Conservation (phyloP, 92 coral and sea anemone genomes). For the Anthopleura xanthogrammica region DNA sequence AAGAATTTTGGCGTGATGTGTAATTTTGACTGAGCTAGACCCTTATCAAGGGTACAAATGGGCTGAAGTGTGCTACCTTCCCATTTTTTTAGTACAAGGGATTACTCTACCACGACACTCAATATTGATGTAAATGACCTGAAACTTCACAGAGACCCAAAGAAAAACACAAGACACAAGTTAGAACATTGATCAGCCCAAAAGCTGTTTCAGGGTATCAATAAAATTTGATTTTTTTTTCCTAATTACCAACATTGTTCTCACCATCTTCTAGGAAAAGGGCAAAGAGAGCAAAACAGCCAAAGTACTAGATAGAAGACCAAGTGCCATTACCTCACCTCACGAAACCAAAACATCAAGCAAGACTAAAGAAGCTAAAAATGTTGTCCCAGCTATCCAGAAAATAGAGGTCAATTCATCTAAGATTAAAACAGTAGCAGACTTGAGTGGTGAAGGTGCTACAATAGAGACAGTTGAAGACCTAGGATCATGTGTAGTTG, state of each 20-base stretch:
- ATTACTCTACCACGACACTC: too few relatives aligned
- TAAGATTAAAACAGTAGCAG: constrained; percentile 43
- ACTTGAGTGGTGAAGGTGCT: constrained; percentile 51
- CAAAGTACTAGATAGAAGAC: constrained; percentile 50
- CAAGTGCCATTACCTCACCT: constrained; percentile 52
- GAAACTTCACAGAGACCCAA: too few relatives aligned
- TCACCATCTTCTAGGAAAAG: constrained; percentile 49
- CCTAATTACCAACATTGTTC: background rate
- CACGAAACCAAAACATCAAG: constrained; percentile 28
- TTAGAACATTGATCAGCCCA: too few relatives aligned
- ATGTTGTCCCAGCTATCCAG: constrained; percentile 40
- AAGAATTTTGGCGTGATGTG: too few relatives aligned
- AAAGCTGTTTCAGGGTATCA: too few relatives aligned
- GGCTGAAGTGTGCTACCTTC: too few relatives aligned
- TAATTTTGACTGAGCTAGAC: too few relatives aligned
- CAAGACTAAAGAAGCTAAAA: constrained; percentile 45
- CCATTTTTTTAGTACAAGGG: too few relatives aligned
- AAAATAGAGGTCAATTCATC: constrained; percentile 58
- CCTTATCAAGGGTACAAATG: too few relatives aligned
- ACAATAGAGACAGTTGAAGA: constrained; percentile 81
- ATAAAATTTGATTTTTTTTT: too few relatives aligned
- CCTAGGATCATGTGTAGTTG: constrained; percentile 65
- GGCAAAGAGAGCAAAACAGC: constrained; percentile 54
- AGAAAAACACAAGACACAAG: too few relatives aligned
- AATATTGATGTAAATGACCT: too few relatives aligned